phyloP scores from a whole-genome alignment of 2,888 invertebrate genomes.

The Philereme vetulata region DNA sequence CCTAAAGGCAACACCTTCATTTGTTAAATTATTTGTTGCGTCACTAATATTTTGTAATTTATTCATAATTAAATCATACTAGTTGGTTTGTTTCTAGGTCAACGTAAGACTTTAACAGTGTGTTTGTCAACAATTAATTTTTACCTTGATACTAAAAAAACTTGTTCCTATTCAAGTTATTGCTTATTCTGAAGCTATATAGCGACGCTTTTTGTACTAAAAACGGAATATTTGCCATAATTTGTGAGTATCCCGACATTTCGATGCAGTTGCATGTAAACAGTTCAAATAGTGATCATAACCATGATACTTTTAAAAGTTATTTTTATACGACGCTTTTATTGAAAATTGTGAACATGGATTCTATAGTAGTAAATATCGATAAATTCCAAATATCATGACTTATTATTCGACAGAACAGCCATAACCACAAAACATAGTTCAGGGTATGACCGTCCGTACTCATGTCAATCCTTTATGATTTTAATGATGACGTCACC shows the following conservation, averaged over 20 bases:
- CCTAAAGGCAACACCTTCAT: slow-evolving; percentile 23
- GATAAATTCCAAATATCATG: too few relatives aligned
- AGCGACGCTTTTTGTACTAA: too few relatives aligned
- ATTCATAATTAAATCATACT: slow-evolving; percentile 7
- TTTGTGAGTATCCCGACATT: too few relatives aligned
- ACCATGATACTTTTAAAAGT: too few relatives aligned
- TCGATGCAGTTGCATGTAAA: too few relatives aligned
- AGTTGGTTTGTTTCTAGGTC: slow-evolving; percentile 3
- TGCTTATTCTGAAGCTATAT: neutral
- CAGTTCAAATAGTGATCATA: too few relatives aligned
- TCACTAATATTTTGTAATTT: slow-evolving; percentile 16
- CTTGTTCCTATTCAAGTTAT: neutral
- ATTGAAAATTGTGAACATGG: too few relatives aligned
- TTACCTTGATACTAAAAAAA: neutral
- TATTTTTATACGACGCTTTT: too few relatives aligned
- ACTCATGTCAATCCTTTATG: slow-evolving; percentile 38
- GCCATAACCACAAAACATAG: slow-evolving; percentile 1
- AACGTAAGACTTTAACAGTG: too few relatives aligned
- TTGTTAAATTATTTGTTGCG: slow-evolving; percentile 12
- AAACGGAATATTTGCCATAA: too few relatives aligned
- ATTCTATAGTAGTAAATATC: too few relatives aligned
- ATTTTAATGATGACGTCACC: slow-evolving; percentile 50
- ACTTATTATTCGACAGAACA: neutral
- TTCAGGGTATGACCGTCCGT: slow-evolving; percentile 1
- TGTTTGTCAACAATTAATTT: neutral